Conservation (phyloP, 2,797 vertebrate species). For the Neopelma chrysocephalum region DNA sequence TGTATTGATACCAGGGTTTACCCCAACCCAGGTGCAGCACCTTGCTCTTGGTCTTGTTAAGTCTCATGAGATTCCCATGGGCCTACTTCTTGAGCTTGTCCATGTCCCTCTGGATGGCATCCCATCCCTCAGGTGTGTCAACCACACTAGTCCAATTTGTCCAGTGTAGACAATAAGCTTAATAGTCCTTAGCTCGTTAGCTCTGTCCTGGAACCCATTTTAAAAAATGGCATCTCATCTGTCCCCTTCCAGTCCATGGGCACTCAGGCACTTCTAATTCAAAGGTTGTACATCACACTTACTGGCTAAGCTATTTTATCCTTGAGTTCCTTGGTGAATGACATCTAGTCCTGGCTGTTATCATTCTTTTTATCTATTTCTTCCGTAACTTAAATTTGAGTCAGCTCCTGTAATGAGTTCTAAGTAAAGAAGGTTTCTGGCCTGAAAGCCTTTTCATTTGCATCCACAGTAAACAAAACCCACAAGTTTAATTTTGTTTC, state of each 20-base stretch:
- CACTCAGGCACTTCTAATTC: background rate
- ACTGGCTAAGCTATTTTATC: background rate
- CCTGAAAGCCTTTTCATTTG: background rate
- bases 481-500: background rate
- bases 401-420: background rate
- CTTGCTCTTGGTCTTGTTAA: background rate
- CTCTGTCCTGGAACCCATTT: background rate
- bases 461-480: background rate
- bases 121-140: too few species aligned
- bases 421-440: background rate
- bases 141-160: background rate
- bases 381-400: background rate
- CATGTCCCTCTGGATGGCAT: background rate
- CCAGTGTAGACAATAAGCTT: background rate
- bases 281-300: background rate
- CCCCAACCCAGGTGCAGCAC: accelerated
- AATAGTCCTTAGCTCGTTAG: background rate
- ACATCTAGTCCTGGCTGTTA: background rate
- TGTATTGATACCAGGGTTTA: accelerated
- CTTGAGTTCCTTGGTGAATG: background rate
- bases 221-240: background rate
- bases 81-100: accelerated
- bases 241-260: background rate
- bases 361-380: background rate
- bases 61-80: background rate